Evolutionary conservation across 2,888 invertebrate genomes (phyloP), one percentile per base, ranked within the genome.

Genomic region (Embidobia sp.): DNA sequence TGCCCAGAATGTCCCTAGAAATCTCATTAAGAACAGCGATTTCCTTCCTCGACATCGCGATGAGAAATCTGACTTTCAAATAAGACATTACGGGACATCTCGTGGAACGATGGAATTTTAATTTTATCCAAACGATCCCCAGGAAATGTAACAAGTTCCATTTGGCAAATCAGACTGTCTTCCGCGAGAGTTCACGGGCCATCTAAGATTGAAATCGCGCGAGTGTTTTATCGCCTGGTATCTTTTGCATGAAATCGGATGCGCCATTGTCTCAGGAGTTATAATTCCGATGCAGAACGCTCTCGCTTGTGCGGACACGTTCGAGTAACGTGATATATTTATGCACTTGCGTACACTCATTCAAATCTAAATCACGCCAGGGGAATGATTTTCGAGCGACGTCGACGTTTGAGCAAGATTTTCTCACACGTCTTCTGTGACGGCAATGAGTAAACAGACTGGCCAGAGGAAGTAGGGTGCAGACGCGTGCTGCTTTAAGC

Each of bases 371-470:
- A 59, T 69, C 69, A 49, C 69, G 49, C 26, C 49, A 29, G 31
- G 40, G 15, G 40, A 40, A 55, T 67, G 46, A 66, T 66, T 66
- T 55, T 48, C 48, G 55, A 55, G 22, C 13, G 18, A 13, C 48
- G 46, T 22, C 48, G 55, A 55, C 67, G 55, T 33, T 37, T 55
- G 19, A 16, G 42, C 19, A 26, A 31, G 13, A 49, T 69, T 69
- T 57, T 69, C 69, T 69, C 69, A 69, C 69, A 69, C 57, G 57
- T 69, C 69, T 69, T 69, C 31, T 18, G 69, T 69, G 29, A 57
- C 69, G 35, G 11, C 10, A 3, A 42, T 15, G 51, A 3, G 55
- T 55, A 55, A 44, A 55, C 42, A 53, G 13, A 13, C 10, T 6
- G n/a, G n/a, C n/a, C n/a, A n/a, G n/a, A n/a, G n/a, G n/a, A n/a